phyloP scores from a whole-genome alignment of 1,140 invertebrate genomes.

The Trichonephila inaurata region DNA sequence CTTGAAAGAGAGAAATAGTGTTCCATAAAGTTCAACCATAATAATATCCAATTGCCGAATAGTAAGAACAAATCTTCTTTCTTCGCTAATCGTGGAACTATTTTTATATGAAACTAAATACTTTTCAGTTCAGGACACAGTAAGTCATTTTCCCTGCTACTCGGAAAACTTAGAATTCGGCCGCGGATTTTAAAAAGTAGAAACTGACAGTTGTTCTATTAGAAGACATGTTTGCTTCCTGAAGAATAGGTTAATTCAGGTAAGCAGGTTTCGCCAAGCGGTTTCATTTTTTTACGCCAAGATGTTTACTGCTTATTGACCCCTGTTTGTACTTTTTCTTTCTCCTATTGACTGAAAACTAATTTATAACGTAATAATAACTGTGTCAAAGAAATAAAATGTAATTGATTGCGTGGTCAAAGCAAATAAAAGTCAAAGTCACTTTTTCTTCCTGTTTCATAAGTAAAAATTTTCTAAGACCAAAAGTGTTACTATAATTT shows the following conservation, averaged over 20 bases:
- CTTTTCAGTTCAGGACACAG: neutral
- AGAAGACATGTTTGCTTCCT: conserved; percentile 64
- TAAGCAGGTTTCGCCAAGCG: conserved; percentile 42
- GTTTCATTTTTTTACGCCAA: conserved; percentile 5
- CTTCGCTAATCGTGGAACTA: neutral
- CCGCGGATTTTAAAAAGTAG: conserved; percentile 46
- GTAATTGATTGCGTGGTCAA: neutral
- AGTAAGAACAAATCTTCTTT: neutral
- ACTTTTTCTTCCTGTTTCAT: neutral
- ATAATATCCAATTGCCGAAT: neutral
- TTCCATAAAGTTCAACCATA: too few species aligned
- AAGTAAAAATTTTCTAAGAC: too few species aligned
- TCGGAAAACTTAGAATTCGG: neutral
- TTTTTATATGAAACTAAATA: neutral
- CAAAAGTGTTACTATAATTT: too few species aligned
- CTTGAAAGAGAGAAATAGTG: too few species aligned
- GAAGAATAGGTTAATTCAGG: conserved; percentile 30
- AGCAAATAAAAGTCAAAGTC: neutral
- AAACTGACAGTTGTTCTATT: conserved; percentile 49
- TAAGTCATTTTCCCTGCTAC: conserved; percentile 33
- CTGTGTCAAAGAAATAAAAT: neutral
- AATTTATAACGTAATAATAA: neutral
- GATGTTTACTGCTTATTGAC: neutral
- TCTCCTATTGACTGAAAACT: neutral
- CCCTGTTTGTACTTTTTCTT: neutral